Percentiles rank a stretch among this genome's conserved stretches.
Conservation (phyloP, 2,888 invertebrate species). For the Diarsia rubi region DNA sequence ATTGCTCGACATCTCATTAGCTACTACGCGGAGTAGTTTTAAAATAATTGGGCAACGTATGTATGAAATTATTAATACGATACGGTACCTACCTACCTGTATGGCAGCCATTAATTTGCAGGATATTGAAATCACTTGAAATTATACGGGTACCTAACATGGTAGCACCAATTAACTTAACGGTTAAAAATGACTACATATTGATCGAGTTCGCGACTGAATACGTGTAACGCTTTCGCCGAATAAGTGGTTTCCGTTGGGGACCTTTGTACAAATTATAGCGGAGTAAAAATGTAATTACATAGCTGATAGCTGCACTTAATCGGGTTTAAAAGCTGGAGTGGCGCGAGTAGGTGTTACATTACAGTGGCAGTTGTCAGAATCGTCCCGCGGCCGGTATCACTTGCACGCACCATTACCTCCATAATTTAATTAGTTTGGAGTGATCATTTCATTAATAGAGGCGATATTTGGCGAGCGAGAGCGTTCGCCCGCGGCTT, state of each 20-base stretch:
- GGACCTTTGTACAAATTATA: constrained; percentile 48
- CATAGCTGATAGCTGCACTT: constrained; percentile 31
- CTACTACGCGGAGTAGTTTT: constrained; percentile 50
- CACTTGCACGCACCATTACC: constrained; percentile 89
- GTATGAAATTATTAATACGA: constrained; percentile 45
- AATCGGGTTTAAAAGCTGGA: constrained; percentile 47
- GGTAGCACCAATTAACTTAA: constrained; percentile 52
- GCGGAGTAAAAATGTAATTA: constrained; percentile 47
- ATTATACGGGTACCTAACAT: constrained; percentile 57
- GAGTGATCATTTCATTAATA: constrained; percentile 90
- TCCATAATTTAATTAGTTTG: constrained; percentile 90
- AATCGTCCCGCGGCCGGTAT: constrained; percentile 77
- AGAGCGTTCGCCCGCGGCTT: constrained; percentile 85
- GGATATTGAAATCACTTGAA: constrained; percentile 60
- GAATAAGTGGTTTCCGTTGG: constrained; percentile 44
- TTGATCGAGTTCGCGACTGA: constrained; percentile 49
- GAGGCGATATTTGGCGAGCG: constrained; percentile 89
- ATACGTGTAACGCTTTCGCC: constrained; percentile 57
- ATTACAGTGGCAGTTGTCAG: constrained; percentile 64
- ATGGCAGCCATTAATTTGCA: constrained; percentile 44
- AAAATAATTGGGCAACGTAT: constrained; percentile 60
- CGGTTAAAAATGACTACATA: constrained; percentile 54
- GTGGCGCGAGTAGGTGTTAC: constrained; percentile 62
- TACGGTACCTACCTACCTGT: constrained; percentile 21
- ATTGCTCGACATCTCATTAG: constrained; percentile 64